Conservation (phyloP, 2,113 vertebrate genomes). For the Loxodonta africana region DNA sequence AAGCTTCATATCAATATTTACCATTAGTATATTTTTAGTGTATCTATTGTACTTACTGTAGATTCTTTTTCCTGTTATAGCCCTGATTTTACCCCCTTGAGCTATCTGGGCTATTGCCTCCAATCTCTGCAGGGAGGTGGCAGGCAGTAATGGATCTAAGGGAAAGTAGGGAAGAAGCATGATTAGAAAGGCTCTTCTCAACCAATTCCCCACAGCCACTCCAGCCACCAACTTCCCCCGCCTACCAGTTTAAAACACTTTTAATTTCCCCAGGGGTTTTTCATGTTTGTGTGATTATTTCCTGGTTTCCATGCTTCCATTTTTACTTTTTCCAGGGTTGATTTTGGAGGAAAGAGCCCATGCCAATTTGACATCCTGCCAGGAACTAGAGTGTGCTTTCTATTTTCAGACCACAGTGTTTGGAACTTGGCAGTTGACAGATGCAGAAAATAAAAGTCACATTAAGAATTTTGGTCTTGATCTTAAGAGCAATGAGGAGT, state of each 20-base stretch:
- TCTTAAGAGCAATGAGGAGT: not conserved
- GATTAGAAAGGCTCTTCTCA: not conserved
- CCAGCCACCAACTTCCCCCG: not conserved
- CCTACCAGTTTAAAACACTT: not conserved
- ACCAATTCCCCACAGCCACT: not conserved
- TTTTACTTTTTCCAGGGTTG: not conserved
- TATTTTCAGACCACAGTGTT: not conserved
- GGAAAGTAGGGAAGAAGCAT: not conserved
- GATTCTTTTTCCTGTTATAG: slow-evolving; percentile 4
- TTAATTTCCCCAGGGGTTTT: not conserved
- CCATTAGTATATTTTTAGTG: not conserved
- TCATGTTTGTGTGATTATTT: not conserved
- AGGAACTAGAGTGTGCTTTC: not conserved
- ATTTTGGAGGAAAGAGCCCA: not conserved
- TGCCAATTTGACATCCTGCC: slow-evolving; percentile 1
- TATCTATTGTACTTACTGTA: not conserved
- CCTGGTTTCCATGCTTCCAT: not conserved
- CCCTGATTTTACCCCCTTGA: not conserved
- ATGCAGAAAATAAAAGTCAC: not conserved
- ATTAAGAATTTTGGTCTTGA: not conserved
- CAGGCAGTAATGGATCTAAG: not conserved
- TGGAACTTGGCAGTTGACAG: not conserved
- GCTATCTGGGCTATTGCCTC: not conserved
- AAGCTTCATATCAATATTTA: not conserved
- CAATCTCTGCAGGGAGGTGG: not conserved